Conservation (phyloP, 1,140 invertebrate species). For the Lasaia peninsularis region DNA sequence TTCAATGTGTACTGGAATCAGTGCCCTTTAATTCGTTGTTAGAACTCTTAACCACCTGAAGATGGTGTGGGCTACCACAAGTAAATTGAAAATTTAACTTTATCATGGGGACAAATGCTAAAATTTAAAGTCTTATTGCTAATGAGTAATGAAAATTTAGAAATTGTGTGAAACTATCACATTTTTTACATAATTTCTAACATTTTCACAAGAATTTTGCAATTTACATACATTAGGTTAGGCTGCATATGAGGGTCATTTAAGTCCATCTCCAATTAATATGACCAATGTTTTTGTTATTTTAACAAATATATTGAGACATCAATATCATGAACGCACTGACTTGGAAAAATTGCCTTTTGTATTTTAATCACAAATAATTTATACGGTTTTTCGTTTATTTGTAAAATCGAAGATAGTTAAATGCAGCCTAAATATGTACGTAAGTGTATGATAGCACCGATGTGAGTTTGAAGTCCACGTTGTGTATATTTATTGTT, state of each 20-base stretch:
- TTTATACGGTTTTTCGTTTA: background rate
- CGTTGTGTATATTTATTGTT: constrained; percentile 72
- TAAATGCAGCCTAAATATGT: constrained; percentile 16
- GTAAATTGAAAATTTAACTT: too few relatives aligned
- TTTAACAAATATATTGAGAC: constrained; percentile 1
- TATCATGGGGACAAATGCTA: too few relatives aligned
- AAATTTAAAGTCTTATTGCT: too few relatives aligned
- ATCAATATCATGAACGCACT: too few relatives aligned
- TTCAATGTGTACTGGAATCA: too few relatives aligned
- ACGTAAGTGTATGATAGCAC: constrained; percentile 41
- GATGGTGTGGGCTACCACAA: too few relatives aligned
- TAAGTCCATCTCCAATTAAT: background rate
- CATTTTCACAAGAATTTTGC: constrained; percentile 16
- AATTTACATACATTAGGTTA: constrained; percentile 27
- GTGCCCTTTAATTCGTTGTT: too few relatives aligned
- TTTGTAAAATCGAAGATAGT: background rate
- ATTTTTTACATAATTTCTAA: constrained; percentile 1
- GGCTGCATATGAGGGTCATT: background rate
- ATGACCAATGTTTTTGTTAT: background rate
- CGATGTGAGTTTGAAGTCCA: constrained; percentile 52
- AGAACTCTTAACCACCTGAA: too few relatives aligned
- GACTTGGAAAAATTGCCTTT: background rate
- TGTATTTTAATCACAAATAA: background rate
- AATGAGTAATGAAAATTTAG: too few relatives aligned
- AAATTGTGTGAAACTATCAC: too few relatives aligned